Percentiles rank a stretch among this genome's conserved stretches.
Conservation (phyloP, 2,113 vertebrate species). For the Ornithorhynchus anatinus region DNA sequence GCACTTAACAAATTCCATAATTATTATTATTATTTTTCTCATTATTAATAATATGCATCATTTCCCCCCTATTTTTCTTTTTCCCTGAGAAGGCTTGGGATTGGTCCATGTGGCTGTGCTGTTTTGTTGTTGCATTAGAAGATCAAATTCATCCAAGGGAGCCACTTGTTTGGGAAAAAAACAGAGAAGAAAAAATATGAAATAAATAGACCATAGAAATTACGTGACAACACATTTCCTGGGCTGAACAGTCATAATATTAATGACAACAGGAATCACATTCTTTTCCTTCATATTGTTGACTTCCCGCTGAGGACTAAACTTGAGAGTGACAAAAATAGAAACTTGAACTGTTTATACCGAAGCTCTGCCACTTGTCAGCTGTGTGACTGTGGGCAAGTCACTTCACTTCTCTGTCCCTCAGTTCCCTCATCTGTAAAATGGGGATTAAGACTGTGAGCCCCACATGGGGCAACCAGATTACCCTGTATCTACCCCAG, state of each 20-base stretch:
- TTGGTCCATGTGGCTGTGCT: background rate
- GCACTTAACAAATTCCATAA: too few relatives aligned
- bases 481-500: too few relatives aligned
- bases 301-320: slow-evolving; percentile 44
- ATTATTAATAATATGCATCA: too few relatives aligned
- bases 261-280: slow-evolving; percentile 23
- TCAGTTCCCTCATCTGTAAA: too few relatives aligned
- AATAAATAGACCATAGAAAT: background rate
- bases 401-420: too few relatives aligned
- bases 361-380: too few relatives aligned
- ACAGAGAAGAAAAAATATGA: background rate
- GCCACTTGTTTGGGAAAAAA: background rate
- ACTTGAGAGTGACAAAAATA: slow-evolving; percentile 27
- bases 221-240: background rate
- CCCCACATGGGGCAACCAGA: too few relatives aligned
- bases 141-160: background rate
- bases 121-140: background rate
- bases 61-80: too few relatives aligned
- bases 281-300: slow-evolving; percentile 24
- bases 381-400: too few relatives aligned
- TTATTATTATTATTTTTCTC: too few relatives aligned
- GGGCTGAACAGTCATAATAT: background rate
- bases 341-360: slow-evolving; percentile 43
- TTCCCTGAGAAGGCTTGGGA: background rate
- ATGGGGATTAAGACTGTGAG: too few relatives aligned